These are phyloP conservation scores for Amblyteles armatorius DNA, from an alignment of 2,888 invertebrate species.

Conservation along the genomic window DNA sequence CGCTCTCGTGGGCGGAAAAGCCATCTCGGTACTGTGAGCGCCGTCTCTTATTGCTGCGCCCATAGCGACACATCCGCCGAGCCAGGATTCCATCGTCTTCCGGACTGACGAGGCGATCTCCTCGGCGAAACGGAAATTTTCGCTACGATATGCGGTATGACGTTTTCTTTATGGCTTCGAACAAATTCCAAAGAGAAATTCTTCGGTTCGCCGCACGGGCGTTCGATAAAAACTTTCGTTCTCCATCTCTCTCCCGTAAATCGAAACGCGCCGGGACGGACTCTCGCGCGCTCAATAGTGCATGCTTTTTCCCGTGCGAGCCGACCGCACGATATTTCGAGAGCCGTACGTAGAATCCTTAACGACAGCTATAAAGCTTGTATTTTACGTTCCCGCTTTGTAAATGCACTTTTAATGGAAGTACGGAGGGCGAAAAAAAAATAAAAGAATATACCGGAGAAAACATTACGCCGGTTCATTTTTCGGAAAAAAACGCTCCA, in stretches of 20 bases:
- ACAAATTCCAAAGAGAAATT: constrained; percentile 34
- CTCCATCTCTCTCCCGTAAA: background rate
- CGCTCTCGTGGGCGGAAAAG: constrained; percentile 60
- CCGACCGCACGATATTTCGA: constrained; percentile 27
- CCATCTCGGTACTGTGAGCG: constrained; percentile 39
- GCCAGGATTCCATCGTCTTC: constrained; percentile 32
- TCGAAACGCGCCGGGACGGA: background rate
- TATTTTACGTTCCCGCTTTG: constrained; percentile 21
- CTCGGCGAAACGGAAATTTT: constrained; percentile 57
- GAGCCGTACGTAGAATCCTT: constrained; percentile 7
- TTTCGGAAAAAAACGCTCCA: background rate
- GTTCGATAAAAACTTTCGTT: constrained; percentile 37
- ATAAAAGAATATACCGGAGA: too few species aligned
- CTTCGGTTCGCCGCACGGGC: background rate
- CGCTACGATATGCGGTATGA: constrained; percentile 57
- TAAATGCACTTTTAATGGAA: constrained; percentile 26
- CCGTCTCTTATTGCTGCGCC: constrained; percentile 39
- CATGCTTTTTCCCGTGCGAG: constrained; percentile 31
- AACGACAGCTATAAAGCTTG: constrained; percentile 20
- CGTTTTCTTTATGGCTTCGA: constrained; percentile 56
- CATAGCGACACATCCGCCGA: constrained; percentile 3
- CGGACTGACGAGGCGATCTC: constrained; percentile 48
- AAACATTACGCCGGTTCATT: background rate
- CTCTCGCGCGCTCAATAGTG: constrained; percentile 31
- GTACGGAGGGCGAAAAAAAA: background rate